Conservation (phyloP, 2,797 vertebrate genomes). For the Typhlichthys subterraneus region DNA sequence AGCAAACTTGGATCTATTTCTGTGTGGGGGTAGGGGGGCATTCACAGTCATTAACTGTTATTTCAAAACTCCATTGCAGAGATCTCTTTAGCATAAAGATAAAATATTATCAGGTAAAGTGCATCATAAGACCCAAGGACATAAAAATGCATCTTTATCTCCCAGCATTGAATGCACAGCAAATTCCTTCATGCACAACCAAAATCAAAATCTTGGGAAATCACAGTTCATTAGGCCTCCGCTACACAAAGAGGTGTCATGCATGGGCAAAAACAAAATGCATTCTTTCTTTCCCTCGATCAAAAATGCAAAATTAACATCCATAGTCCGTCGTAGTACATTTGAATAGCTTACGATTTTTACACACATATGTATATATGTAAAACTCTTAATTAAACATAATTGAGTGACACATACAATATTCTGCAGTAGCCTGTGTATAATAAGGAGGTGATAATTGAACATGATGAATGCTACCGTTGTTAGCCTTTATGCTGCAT, state of each 20-base stretch:
- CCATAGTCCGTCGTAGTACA: background rate
- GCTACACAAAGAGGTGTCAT: conserved; percentile 48
- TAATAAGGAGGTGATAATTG: too few relatives aligned
- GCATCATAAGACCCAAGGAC: background rate
- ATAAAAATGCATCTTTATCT: conserved; percentile 13
- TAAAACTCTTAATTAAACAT: too few relatives aligned
- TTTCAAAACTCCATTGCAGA: conserved; percentile 5
- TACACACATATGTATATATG: background rate
- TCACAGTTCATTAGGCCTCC: conserved; percentile 36
- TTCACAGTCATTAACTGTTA: conserved; percentile 19
- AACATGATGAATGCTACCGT: too few relatives aligned
- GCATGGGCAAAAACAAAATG: conserved; percentile 44
- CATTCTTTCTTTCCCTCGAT: conserved; percentile 30
- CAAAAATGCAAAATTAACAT: conserved; percentile 6
- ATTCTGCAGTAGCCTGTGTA: too few relatives aligned
- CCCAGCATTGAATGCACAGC: conserved; percentile 21
- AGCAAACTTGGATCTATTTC: background rate
- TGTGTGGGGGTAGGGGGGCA: conserved; percentile 10
- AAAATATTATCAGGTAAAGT: conserved; percentile 4
- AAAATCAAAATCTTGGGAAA: conserved; percentile 11
- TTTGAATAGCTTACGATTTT: background rate
- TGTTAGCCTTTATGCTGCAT: background rate
- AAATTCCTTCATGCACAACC: conserved; percentile 64
- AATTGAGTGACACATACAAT: too few relatives aligned
- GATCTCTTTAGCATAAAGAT: conserved; percentile 23